Evolutionary conservation across 1,140 invertebrate species (phyloP), one percentile per base, ranked within the genome.

Genomic region (Lordiphosa mommai): DNA sequence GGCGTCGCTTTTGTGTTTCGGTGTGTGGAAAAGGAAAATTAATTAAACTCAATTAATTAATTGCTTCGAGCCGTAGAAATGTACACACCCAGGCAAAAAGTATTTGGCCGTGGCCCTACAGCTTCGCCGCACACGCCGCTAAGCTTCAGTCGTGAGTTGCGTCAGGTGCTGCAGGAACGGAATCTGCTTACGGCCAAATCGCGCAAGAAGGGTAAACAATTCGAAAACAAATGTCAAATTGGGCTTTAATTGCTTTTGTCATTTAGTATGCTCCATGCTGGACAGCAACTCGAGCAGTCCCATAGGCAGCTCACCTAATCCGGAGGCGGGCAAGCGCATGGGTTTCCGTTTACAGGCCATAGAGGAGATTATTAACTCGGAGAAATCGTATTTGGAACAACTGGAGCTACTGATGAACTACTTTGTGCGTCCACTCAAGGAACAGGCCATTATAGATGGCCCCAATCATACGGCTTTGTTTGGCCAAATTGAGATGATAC

Each of bases 401-500:
- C 82, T 95, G 9, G 92, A 94, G 85, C 88, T 92, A 16, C 90
- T 95, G 7, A 92, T 93, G 77, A 91, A 92, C 89, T 94, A 88
- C 86, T 95, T 95, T 86, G 92, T 94, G 88, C 90, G 91, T 32
- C 94, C 94, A 2, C 87, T 94, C 4, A 84, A 91, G 43, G 90
- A 92, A 48, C 91, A 90, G 52, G 91, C 91, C 41, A 86, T 94
- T 7, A 87, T 94, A 5, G 90, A 92, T 58, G 89, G 91, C 41
- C 77, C 89, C 58, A 89, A 89, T n/a, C 90, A 93, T 60, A 88
- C 90, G 9, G 90, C 90, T 23, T 82, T 95, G 14, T 94, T 94
- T 88, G 93, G 94, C 43, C 93, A 94, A 76, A 91, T 95, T 49
- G 92, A 93, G 63, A 92, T 93, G 49, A 91, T 95, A n/a, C 92